Evolutionary conservation across 2,113 vertebrate genomes (phyloP).

Genomic region (Sorex fumeus): DNA sequence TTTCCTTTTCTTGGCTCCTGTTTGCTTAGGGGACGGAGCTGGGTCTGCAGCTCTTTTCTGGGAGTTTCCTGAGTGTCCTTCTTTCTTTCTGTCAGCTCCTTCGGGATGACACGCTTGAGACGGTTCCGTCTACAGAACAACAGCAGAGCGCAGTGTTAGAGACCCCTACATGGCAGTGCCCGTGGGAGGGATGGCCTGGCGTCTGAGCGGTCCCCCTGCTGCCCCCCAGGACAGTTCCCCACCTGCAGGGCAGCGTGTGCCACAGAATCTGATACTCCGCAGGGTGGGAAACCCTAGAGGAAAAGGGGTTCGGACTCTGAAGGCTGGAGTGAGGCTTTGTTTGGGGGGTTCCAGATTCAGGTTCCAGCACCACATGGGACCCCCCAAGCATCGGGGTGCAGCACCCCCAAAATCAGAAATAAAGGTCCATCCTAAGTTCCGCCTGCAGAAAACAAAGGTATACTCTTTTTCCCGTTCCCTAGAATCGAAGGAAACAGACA

Average conservation of each 20-base stretch:
- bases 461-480: not conserved
- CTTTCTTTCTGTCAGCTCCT: slow-evolving; percentile 50
- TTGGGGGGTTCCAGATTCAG: too few species aligned
- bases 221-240: too few species aligned
- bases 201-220: too few species aligned
- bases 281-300: too few species aligned
- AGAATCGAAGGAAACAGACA: slow-evolving; percentile 45
- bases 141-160: slow-evolving; percentile 19
- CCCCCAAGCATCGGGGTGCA: too few species aligned
- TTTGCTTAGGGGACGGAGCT: slow-evolving; percentile 82
- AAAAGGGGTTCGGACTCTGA: too few species aligned
- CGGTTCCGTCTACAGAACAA: slow-evolving; percentile 81
- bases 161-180: not conserved
- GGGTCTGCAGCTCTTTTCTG: slow-evolving; percentile 86
- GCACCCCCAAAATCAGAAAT: not conserved
- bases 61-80: slow-evolving; percentile 62
- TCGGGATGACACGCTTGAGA: slow-evolving; percentile 54
- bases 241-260: too few species aligned
- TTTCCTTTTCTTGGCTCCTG: slow-evolving; percentile 86
- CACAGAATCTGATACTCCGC: not conserved
- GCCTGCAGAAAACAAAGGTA: not conserved
- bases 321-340: not conserved
- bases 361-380: too few species aligned
- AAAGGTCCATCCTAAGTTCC: not conserved
- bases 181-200: not conserved